Evolutionary conservation across 2,888 invertebrate genomes (phyloP).

Genomic region (Caenorhabditis sp.): DNA sequence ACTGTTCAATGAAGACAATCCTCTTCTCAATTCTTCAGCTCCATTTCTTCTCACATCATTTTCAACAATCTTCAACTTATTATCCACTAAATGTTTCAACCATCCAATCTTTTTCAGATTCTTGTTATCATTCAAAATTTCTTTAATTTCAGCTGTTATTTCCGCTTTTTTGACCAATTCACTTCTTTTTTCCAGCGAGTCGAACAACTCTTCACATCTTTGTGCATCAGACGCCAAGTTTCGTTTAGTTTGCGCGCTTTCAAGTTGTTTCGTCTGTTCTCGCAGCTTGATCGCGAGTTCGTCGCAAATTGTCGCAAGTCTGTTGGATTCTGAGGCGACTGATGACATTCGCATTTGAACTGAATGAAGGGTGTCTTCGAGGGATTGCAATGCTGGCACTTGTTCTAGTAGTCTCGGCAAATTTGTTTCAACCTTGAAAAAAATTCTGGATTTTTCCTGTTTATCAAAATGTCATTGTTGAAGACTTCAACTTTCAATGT

Average conservation of each 20-base stretch:
- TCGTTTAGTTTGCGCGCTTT: conserved; percentile 30
- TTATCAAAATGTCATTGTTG: too few species aligned
- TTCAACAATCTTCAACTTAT: conserved; percentile 45
- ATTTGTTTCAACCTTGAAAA: conserved; percentile 64
- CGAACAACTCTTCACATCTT: conserved; percentile 55
- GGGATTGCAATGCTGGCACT: conserved; percentile 63
- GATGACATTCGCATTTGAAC: conserved; percentile 40
- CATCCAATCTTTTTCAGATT: conserved; percentile 47
- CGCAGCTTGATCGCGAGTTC: conserved; percentile 22
- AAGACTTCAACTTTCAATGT: too few species aligned
- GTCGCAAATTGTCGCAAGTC: conserved; percentile 26
- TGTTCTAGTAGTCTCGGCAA: conserved; percentile 66
- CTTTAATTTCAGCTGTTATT: conserved; percentile 43
- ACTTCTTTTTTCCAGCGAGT: conserved; percentile 49
- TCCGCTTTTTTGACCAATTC: conserved; percentile 52
- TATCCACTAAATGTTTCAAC: conserved; percentile 46
- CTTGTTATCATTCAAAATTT: conserved; percentile 46
- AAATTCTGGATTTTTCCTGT: background rate
- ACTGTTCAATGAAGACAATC: conserved; percentile 60
- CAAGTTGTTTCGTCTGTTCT: conserved; percentile 33
- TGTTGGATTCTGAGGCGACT: conserved; percentile 33
- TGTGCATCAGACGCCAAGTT: conserved; percentile 48
- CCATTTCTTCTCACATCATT: conserved; percentile 49
- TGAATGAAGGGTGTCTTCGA: conserved; percentile 60
- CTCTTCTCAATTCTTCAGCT: conserved; percentile 57